These are phyloP conservation scores for Periophthalmus magnuspinnatus DNA, from an alignment of 2,797 vertebrate genomes.

Conservation along the genomic window DNA sequence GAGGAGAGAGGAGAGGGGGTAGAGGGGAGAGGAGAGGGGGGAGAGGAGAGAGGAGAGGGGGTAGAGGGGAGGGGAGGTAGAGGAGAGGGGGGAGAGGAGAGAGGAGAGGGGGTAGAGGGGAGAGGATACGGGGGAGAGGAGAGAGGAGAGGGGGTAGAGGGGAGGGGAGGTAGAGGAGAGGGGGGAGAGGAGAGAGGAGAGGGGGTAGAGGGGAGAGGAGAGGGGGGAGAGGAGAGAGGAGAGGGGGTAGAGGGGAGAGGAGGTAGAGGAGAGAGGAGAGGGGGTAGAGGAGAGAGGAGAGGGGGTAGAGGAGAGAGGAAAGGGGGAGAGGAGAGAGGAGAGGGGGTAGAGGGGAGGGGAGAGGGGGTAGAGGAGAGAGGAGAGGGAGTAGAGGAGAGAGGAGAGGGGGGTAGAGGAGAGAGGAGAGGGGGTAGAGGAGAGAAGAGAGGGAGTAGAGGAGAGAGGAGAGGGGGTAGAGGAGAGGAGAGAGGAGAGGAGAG, in stretches of 20 bases:
- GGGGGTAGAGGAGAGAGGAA: background rate
- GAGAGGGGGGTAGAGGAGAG: background rate
- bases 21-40: too few relatives aligned
- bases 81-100: too few relatives aligned
- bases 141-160: background rate
- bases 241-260: background rate
- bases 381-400: too few relatives aligned
- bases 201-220: too few relatives aligned
- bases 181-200: too few relatives aligned
- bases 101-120: too few relatives aligned
- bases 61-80: background rate
- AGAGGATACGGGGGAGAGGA: too few relatives aligned
- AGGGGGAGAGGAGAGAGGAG: too few relatives aligned
- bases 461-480: too few relatives aligned
- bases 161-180: background rate
- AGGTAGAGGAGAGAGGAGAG: background rate
- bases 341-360: background rate
- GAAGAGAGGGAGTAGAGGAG: background rate
- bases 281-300: background rate
- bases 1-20: background rate
- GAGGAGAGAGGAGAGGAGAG: background rate
- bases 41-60: background rate
- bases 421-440: too few relatives aligned
- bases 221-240: background rate
- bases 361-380: background rate